Conservation (phyloP, 37 sponge, comb jelly and placozoan genomes). For the Spongilla lacustris region DNA sequence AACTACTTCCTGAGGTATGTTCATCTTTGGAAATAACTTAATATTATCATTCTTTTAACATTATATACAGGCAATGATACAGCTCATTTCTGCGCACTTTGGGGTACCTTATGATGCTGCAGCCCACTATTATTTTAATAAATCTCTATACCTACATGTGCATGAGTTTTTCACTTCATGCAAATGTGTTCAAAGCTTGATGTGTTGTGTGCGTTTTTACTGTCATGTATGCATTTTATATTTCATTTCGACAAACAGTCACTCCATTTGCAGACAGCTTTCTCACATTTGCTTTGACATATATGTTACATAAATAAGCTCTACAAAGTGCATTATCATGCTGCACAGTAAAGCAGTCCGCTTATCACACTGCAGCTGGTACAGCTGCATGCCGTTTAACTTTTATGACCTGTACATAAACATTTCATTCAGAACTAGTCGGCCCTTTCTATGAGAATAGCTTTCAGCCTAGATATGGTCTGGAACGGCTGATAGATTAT, state of each 20-base stretch:
- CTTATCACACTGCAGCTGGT: not conserved
- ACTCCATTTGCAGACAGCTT: constrained; percentile 1
- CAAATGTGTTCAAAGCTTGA: not conserved
- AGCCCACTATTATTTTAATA: not conserved
- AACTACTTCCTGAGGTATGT: too few relatives aligned
- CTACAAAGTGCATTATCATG: not conserved
- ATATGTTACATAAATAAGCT: constrained; percentile 1
- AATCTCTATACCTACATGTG: not conserved
- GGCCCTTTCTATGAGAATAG: not conserved
- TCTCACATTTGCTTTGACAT: not conserved
- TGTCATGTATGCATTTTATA: not conserved
- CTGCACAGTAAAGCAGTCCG: constrained; percentile 1
- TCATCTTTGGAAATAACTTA: too few relatives aligned
- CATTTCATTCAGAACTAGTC: not conserved
- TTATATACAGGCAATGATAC: too few relatives aligned
- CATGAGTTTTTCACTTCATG: not conserved
- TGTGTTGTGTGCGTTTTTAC: not conserved
- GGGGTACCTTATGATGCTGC: not conserved
- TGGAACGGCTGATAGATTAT: constrained; percentile 1
- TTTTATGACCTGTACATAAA: not conserved
- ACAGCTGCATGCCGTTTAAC: not conserved
- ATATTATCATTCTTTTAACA: too few relatives aligned
- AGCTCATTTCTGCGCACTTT: not conserved
- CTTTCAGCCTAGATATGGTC: not conserved
- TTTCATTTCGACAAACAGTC: constrained; percentile 1